Base-by-base conservation (phyloP, 2,888 invertebrate species). In the Ormyrus pomaceus region DNA sequence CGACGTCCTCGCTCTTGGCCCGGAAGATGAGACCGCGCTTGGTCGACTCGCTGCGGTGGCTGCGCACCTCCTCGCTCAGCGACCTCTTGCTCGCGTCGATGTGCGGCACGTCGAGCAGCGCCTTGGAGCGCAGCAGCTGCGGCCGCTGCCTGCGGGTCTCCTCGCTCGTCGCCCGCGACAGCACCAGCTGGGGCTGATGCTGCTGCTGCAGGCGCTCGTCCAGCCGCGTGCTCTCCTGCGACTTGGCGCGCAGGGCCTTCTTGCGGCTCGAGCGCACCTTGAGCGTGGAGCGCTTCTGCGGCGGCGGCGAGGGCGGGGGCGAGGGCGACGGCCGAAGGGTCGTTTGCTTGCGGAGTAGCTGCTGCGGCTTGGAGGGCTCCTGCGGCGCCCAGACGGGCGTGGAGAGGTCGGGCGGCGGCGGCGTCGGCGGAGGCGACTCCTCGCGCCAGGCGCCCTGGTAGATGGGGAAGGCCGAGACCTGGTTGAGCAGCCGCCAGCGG, bases 401-500 rank as follows among this genome's bases (percentile, higher is more conserved):
- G 10, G 86, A 86, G 1, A 86, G 53, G 8, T 88, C 87, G 0
- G 84, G 84, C 13, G 85, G 85, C 1, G 85, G 83, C 2, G 89
- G 89, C 5, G 87, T 86, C n/a, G 83, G 86, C 50, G 89, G 87
- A 34, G 90, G 89, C 1, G 90, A 87, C 64, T 88, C 87, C 75
- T 90, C 90, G 79, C 85, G 89, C 91, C 90, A 91, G 9, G 86
- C 90, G 13, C 90, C 90, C 75, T 90, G 90, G 58, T 90, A 90
- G 9, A 91, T 77, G 4, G 91, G 91, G 46, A 91, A 90, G 45
- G 90, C 89, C 6, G 89, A 87, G 9, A 90, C 86, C 81, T 88
- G 87, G 66, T 89, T 90, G 46, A 91, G 84, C 11, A 90, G 87
- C 45, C 88, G 85, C 90, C 87, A 87, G 5, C 90, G 88, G 68